Conservation (phyloP, 2,888 invertebrate species). For the Agriotes lineatus region DNA sequence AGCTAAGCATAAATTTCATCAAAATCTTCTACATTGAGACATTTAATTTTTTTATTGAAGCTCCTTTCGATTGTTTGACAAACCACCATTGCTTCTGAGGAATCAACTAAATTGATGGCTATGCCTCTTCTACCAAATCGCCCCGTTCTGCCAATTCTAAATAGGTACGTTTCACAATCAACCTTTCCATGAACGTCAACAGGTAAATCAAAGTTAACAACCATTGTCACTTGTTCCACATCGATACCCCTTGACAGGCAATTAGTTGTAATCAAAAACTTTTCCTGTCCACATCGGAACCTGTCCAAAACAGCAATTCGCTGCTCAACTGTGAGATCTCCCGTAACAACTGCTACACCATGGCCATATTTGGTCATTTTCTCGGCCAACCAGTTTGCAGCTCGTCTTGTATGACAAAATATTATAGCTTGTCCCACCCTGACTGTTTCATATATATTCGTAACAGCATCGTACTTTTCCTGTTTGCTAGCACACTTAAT, state of each 20-base stretch:
- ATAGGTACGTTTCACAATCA: slow-evolving; percentile 97
- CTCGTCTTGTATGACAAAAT: no score
- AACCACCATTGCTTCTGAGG: slow-evolving; percentile 76
- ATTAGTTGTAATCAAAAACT: slow-evolving; percentile 95
- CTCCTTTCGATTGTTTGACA: slow-evolving; percentile 87
- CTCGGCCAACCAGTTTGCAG: no score
- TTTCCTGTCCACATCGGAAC: slow-evolving; percentile 92
- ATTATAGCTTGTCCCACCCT: no score
- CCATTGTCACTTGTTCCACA: no score
- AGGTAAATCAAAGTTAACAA: slow-evolving; percentile 98
- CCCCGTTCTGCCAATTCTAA: slow-evolving; percentile 97
- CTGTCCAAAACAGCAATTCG: no score
- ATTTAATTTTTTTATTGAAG: slow-evolving; percentile 87
- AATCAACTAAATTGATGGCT: slow-evolving; percentile 96
- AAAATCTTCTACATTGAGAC: no score
- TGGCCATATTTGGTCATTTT: slow-evolving; percentile 95
- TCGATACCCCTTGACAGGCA: slow-evolving; percentile 80
- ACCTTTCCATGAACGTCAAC: slow-evolving; percentile 84
- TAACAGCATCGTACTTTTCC: slow-evolving; percentile 90
- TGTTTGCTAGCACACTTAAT: no score
- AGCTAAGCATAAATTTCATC: no score
- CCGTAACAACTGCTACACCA: slow-evolving; percentile 92
- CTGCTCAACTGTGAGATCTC: slow-evolving; percentile 94
- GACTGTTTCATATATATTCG: slow-evolving; percentile 96
- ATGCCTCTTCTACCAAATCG: slow-evolving; percentile 97